Conservation (phyloP, 2,888 invertebrate species). For the Mythimna impura region DNA sequence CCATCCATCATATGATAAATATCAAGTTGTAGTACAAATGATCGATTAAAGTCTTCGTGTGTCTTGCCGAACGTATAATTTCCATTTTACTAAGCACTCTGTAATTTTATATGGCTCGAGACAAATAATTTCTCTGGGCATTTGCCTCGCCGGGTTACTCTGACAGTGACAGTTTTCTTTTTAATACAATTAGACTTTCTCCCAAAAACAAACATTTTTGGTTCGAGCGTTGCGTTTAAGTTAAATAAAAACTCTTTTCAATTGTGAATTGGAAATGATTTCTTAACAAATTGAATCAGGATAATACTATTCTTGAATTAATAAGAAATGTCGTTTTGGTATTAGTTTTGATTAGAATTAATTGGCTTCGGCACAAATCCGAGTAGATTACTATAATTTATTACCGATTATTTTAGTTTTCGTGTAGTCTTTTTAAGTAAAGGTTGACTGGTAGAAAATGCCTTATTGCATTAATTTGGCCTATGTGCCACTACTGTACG, state of each 20-base stretch:
- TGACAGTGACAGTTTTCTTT: conserved; percentile 74
- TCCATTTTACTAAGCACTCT: conserved; percentile 76
- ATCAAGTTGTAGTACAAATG: conserved; percentile 80
- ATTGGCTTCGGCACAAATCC: background rate
- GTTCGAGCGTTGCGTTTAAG: conserved; percentile 33
- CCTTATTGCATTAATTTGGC: too few species aligned
- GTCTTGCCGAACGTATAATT: conserved; percentile 76
- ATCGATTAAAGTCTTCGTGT: conserved; percentile 79
- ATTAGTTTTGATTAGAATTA: background rate
- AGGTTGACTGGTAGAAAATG: too few species aligned
- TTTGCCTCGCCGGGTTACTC: conserved; percentile 56
- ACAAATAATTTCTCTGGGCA: conserved; percentile 62
- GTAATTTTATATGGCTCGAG: conserved; percentile 66
- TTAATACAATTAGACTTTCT: conserved; percentile 68
- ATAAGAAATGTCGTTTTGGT: background rate
- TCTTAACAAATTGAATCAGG: background rate
- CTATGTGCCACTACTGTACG: too few species aligned
- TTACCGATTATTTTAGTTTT: too few species aligned
- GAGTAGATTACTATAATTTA: background rate
- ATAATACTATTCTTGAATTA: background rate
- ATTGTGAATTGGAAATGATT: conserved; percentile 22
- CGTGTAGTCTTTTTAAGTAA: too few species aligned
- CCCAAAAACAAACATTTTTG: conserved; percentile 43
- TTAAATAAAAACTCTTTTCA: conserved; percentile 55
- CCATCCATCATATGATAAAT: conserved; percentile 72